Percentiles rank a stretch among this genome's conserved stretches.
These are phyloP conservation scores for Ailuropoda melanoleuca DNA, from an alignment of 2,113 vertebrate genomes.

Conservation along the genomic window DNA sequence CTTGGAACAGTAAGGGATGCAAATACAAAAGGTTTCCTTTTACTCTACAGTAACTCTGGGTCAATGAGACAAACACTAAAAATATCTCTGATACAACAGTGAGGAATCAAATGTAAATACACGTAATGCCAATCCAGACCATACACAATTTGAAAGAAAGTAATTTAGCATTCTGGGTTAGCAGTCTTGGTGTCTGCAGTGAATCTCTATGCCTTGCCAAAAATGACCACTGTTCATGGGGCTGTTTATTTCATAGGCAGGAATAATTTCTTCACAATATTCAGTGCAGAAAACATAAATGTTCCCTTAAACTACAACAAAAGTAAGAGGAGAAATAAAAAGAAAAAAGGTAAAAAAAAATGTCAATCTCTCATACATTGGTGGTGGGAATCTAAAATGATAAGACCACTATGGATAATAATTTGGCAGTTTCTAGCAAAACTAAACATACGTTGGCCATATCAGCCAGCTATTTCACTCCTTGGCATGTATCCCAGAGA, in stretches of 20 bases:
- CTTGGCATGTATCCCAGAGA: background rate
- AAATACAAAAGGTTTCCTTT: conserved; percentile 36
- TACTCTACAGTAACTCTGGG: background rate
- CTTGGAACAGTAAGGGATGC: background rate
- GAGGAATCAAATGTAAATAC: background rate
- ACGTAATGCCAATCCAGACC: background rate
- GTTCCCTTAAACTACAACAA: conserved; percentile 23
- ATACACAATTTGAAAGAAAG: background rate
- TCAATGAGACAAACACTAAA: background rate
- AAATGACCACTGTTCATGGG: background rate
- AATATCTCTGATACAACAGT: background rate
- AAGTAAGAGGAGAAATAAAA: background rate
- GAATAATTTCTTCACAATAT: conserved; percentile 30
- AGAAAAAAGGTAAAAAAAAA: background rate
- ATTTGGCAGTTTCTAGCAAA: background rate
- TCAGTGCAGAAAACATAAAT: background rate
- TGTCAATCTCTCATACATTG: background rate
- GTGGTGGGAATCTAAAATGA: background rate
- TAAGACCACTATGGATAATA: background rate
- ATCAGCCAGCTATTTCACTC: background rate
- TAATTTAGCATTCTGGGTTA: background rate
- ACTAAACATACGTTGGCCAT: background rate
- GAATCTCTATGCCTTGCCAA: background rate
- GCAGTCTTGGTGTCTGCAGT: background rate
- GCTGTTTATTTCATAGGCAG: background rate